A percentile compares a stretch with the other conserved stretches of the same genome.
phyloP scores from a whole-genome alignment of 2,113 vertebrate genomes.

The Narcine bancroftii region DNA sequence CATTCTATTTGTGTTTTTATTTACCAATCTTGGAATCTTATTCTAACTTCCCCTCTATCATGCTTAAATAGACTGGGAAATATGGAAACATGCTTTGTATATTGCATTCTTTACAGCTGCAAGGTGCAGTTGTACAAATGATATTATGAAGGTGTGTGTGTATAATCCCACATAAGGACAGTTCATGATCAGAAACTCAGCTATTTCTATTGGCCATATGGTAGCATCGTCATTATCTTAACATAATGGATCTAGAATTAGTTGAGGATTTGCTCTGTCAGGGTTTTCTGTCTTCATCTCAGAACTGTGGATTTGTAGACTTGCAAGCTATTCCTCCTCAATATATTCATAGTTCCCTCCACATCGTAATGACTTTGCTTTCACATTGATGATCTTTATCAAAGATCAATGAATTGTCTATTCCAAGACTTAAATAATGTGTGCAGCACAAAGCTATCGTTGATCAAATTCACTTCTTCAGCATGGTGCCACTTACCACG shows the following conservation, averaged over 20 bases:
- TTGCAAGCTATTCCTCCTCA: neutral
- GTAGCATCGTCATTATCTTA: neutral
- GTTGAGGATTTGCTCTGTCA: neutral
- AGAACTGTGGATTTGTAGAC: neutral
- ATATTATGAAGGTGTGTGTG: no score
- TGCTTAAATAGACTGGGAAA: no score
- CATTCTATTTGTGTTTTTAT: no score
- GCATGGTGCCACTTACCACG: neutral
- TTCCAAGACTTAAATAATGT: neutral
- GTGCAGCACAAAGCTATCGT: neutral
- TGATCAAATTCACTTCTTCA: neutral
- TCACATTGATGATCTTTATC: conserved; percentile 25
- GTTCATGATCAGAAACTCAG: no score
- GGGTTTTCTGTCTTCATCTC: neutral
- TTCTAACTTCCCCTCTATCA: no score
- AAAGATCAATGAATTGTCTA: neutral
- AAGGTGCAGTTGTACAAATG: no score
- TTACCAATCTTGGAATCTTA: no score
- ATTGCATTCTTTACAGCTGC: no score
- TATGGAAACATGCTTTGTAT: no score
- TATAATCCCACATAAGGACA: no score
- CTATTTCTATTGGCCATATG: neutral
- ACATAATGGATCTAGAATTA: neutral
- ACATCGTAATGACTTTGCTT: conserved; percentile 6
- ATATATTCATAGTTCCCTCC: neutral